Evolutionary conservation across 2,113 vertebrate species (phyloP).

Genomic region (Tricholaema leucomelas): DNA sequence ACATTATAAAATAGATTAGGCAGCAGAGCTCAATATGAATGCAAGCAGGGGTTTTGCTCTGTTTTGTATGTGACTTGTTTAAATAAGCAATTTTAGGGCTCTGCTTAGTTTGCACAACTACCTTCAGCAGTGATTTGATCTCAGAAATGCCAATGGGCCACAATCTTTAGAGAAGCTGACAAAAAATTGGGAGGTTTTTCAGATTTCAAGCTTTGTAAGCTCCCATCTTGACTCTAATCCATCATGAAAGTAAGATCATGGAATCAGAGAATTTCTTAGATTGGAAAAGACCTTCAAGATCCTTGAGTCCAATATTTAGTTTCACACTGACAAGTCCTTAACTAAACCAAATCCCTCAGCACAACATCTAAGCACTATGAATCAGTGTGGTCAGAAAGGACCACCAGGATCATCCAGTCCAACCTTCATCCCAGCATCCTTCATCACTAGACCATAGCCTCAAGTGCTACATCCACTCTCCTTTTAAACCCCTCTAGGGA

Average conservation of each 20-base stretch:
- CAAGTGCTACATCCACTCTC: too few relatives aligned
- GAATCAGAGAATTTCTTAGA: too few relatives aligned
- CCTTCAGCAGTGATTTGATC: background rate
- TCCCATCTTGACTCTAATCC: background rate
- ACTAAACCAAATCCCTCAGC: too few relatives aligned
- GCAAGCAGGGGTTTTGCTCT: background rate
- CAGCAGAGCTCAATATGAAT: background rate
- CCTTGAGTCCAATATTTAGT: too few relatives aligned
- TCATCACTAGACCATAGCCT: too few relatives aligned
- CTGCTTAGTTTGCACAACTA: background rate
- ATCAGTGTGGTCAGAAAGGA: too few relatives aligned
- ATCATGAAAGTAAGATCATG: background rate
- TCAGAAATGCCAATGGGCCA: background rate
- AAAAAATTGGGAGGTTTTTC: background rate
- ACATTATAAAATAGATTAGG: constrained; percentile 55
- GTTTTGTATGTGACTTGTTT: constrained; percentile 13
- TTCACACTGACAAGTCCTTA: too few relatives aligned
- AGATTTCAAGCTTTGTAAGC: background rate
- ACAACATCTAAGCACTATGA: too few relatives aligned
- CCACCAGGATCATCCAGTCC: too few relatives aligned
- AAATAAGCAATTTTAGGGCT: background rate
- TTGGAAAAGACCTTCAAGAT: too few relatives aligned
- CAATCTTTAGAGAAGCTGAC: background rate
- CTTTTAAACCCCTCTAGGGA: too few relatives aligned
- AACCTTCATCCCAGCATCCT: too few relatives aligned